Percentiles rank a stretch among this genome's conserved stretches.
phyloP scores from a whole-genome alignment of 2,113 vertebrate genomes.

The Oenanthe oenanthe region DNA sequence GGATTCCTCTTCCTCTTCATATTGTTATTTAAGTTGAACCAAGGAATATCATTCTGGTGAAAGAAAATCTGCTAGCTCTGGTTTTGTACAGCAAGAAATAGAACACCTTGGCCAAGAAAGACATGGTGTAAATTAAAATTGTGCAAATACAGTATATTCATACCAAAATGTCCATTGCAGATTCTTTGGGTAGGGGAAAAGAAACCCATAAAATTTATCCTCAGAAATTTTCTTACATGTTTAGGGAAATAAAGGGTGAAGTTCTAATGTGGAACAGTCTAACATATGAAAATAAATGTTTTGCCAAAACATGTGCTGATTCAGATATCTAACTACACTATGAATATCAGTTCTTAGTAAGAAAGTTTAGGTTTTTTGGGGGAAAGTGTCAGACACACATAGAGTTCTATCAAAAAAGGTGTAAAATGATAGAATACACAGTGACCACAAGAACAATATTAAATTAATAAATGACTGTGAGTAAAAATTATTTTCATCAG shows the following conservation, averaged over 20 bases:
- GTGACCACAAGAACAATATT: neutral
- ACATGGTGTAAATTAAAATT: neutral
- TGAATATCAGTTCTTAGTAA: neutral
- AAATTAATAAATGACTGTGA: neutral
- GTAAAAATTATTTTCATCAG: neutral
- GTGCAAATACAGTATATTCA: neutral
- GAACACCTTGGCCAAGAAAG: neutral
- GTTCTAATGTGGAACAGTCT: neutral
- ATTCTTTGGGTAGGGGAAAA: neutral
- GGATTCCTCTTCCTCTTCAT: neutral
- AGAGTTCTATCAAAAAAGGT: neutral
- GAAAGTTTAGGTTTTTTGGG: neutral
- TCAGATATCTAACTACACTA: neutral
- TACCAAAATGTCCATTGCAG: neutral
- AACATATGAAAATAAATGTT: neutral
- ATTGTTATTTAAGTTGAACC: neutral
- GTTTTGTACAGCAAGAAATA: neutral
- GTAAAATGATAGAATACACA: neutral
- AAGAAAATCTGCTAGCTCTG: neutral
- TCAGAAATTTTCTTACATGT: neutral
- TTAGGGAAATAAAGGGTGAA: neutral
- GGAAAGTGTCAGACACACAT: neutral
- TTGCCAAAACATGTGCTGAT: neutral
- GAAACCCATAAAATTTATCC: neutral
- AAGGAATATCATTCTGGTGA: neutral